A percentile compares a stretch with the other conserved stretches of the same genome.
These are phyloP conservation scores for Sandelia bainsii DNA, from an alignment of 2,797 vertebrate species.

Conservation along the genomic window DNA sequence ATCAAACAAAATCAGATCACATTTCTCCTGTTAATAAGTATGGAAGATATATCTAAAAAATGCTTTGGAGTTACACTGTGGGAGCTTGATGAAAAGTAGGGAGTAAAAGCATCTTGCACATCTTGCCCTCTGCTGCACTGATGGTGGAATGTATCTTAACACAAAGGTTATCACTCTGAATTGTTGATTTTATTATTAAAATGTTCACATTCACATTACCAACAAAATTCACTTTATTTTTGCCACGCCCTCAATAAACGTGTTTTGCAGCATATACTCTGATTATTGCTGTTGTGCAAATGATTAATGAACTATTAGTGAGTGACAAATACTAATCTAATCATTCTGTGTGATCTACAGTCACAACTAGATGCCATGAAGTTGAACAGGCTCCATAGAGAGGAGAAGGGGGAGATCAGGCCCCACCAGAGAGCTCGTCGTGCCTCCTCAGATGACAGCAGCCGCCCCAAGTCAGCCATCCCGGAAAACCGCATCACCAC, in stretches of 20 bases:
- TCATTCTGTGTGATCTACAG: conserved; percentile 67
- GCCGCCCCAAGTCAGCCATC: conserved; percentile 67
- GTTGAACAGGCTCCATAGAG: conserved; percentile 82
- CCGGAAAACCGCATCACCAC: conserved; percentile 82
- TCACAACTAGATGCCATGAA: conserved; percentile 88
- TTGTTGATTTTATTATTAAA: no score
- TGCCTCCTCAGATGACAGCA: conserved; percentile 81
- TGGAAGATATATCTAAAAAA: no score
- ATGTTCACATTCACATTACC: no score
- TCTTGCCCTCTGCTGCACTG: no score
- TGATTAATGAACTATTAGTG: conserved; percentile 3
- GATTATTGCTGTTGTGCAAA: conserved; percentile 42
- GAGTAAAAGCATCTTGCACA: no score
- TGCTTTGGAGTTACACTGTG: background rate
- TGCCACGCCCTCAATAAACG: no score
- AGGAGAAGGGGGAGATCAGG: conserved; percentile 82
- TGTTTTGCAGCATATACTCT: background rate
- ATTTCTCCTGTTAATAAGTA: no score
- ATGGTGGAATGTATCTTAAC: no score
- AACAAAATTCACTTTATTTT: background rate
- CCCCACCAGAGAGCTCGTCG: conserved; percentile 80
- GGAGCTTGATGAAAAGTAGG: no score
- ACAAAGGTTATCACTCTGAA: no score
- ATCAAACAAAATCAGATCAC: no score
- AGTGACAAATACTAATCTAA: no score